These are phyloP conservation scores for Notarius lentiginosus DNA, from an alignment of 2,113 vertebrate genomes.

Conservation along the genomic window DNA sequence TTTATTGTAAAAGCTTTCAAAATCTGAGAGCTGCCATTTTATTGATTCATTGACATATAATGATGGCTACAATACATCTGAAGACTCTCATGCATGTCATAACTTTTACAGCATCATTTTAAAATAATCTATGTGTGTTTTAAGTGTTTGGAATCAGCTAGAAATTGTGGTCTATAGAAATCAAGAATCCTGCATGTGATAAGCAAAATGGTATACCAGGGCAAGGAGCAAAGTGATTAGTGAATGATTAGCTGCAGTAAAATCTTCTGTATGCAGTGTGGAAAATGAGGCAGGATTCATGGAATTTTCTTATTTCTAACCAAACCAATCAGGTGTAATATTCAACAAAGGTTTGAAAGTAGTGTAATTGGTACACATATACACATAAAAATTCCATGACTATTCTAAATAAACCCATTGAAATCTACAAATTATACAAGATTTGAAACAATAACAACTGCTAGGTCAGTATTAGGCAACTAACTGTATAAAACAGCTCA, in stretches of 20 bases:
- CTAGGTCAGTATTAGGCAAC: neutral
- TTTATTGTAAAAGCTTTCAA: neutral
- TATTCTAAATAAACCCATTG: neutral
- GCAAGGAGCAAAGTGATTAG: conserved; percentile 25
- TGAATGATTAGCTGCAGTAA: conserved; percentile 23
- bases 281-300: neutral
- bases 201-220: neutral
- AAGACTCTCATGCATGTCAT: neutral
- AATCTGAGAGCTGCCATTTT: neutral
- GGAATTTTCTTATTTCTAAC: neutral
- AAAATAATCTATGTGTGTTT: neutral
- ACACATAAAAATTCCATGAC: neutral
- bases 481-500: neutral
- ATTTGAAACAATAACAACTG: neutral
- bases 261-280: neutral
- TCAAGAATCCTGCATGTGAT: neutral
- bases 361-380: neutral
- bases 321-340: neutral
- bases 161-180: neutral
- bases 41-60: neutral
- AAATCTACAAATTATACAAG: neutral
- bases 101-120: neutral
- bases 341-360: neutral
- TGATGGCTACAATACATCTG: neutral
- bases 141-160: neutral